Base-by-base conservation (phyloP, 2,888 invertebrate species). In the Trissolcus brochymenae region DNA sequence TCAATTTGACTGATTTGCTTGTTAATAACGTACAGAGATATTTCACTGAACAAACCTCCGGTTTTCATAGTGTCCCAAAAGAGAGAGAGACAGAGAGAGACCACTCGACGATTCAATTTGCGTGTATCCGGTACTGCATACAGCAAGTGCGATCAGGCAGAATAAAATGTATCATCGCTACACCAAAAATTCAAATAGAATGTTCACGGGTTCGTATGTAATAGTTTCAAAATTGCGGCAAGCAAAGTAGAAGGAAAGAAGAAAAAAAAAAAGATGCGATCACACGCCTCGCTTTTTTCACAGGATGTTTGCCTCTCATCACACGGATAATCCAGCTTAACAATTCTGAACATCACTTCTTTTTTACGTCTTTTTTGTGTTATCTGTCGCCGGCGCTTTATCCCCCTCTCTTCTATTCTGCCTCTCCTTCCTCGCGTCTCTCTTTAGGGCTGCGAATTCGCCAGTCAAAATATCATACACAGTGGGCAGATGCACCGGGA, bases 251-350 rank as follows among this genome's bases (percentile, higher is more conserved):
- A 2, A 35, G 35, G 25, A 6, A 0, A 25, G 19, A 2, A 19
- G 19, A 19, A 19, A 2, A 35, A 35, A n/a, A 35, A 35, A 35
- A 35, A 64, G 61, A 64, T 46, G 40, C 41, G 67, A 72, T 59
- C 66, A 61, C 71, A 72, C 59, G 64, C 73, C 57, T 51, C 75
- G 16, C 51, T 51, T 55, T 19, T 55, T 65, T 67, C 81, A 81
- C 82, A 81, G 83, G 82, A 83, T 85, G 83, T 86, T 85, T 84
- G 84, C 80, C 84, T 84, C 84, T 81, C 84, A 81, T 82, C 81
- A 81, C 81, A 72, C 82, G 86, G 88, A 88, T 89, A 86, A 89
- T 89, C 88, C 88, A 84, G 88, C 87, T 89, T 87, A 74, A 88
- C 76, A 68, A 76, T 78, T 78, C 76, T 25, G 76, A 76, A 71